Base-by-base conservation (phyloP, 2,888 invertebrate genomes). In the Zelleria hepariella region DNA sequence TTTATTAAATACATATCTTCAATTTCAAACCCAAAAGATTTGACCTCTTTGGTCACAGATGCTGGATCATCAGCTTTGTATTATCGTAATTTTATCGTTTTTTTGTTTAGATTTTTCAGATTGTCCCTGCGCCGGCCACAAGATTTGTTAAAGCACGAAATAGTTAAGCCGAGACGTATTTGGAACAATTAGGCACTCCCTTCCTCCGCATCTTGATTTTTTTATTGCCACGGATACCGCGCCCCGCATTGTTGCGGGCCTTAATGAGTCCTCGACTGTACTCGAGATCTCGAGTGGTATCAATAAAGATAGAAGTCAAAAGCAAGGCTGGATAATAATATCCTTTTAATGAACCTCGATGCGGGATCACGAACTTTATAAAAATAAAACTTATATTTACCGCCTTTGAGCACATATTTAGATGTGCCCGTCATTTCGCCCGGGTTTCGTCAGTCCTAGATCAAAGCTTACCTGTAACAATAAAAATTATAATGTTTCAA, bases 201-300 rank as follows among this genome's bases (percentile, higher is more conserved):
- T 82, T 86, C 80, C 78, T 78, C 76, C 72, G 68, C 72, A 74
- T 82, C 80, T 84, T 80, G 79, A 80, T 80, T 79, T 82, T 83
- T 86, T 86, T 84, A 84, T 80, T 80, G 73, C 77, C 69, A 72
- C 66, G 71, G 73, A 74, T 75, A 80, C 86, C 82, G 77, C 84
- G 75, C 86, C 86, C 80, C 74, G 74, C 80, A 86, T 87, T 86
- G 85, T 86, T 86, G 75, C 76, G 67, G 69, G 69, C 70, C 72
- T 78, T 82, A 83, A 82, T 82, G 80, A 78, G 76, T 74, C 68
- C 74, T 68, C 64, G 42, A 42, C 23, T 23, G 10, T 56, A 32
- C 59, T 57, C 59, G 47, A 49, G 51, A 55, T 55, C 32, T 55
- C 32, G 20, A 27, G 27, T 55, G 55, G 55, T 55, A 55, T 27